These are phyloP conservation scores for Cataglyphis rosenhaueri DNA, from an alignment of 2,888 invertebrate species.

Conservation along the genomic window DNA sequence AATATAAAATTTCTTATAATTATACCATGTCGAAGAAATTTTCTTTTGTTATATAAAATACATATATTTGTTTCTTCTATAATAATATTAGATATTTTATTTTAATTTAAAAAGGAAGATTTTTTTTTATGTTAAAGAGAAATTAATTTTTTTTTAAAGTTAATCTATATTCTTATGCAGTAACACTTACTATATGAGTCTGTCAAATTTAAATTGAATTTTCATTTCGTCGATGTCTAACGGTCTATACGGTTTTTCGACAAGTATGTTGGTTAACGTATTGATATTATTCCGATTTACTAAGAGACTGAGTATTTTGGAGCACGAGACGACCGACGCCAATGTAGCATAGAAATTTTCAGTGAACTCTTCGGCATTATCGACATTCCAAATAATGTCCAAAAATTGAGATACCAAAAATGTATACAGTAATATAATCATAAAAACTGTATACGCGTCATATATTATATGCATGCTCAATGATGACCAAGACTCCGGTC, in stretches of 20 bases:
- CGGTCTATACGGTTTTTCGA: not conserved
- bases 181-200: constrained; percentile 37
- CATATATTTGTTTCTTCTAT: not conserved
- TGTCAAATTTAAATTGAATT: constrained; percentile 43
- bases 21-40: not conserved
- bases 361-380: constrained; percentile 57
- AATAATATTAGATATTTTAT: not conserved
- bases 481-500: constrained; percentile 33
- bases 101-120: not conserved
- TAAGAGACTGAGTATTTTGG: constrained; percentile 49
- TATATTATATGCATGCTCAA: constrained; percentile 22
- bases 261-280: constrained; percentile 29
- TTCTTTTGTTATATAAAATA: not conserved
- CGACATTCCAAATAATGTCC: constrained; percentile 59
- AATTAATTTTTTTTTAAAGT: not conserved
- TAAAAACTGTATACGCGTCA: constrained; percentile 23
- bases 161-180: not conserved
- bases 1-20: not conserved
- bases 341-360: constrained; percentile 54
- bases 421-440: constrained; percentile 24
- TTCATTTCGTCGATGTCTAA: constrained; percentile 9
- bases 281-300: constrained; percentile 3
- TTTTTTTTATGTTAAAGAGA: not conserved
- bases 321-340: constrained; percentile 40
- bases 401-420: constrained; percentile 43